A percentile compares a stretch with the other conserved stretches of the same genome.
Evolutionary conservation across 1,140 invertebrate genomes (phyloP).

Genomic region (Acromyrmex charruanus): DNA sequence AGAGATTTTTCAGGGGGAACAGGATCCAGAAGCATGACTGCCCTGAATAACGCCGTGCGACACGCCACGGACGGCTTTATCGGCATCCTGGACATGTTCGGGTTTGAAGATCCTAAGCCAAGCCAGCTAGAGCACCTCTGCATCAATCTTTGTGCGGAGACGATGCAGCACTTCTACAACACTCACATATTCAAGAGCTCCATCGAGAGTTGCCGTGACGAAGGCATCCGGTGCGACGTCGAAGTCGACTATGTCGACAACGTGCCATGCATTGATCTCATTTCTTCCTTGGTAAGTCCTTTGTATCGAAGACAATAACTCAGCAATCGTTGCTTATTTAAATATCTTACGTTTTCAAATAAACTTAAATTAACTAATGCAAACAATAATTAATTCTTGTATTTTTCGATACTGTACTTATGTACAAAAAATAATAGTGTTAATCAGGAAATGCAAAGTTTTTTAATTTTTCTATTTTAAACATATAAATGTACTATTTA

Average conservation of each 20-base stretch:
- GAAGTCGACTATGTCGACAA: constrained; percentile 98
- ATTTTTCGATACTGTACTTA: not conserved
- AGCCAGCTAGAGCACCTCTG: constrained; percentile 97
- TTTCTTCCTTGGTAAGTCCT: constrained; percentile 93
- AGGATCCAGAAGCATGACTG: constrained; percentile 96
- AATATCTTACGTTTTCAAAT: not conserved
- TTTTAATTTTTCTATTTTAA: not conserved
- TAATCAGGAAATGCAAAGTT: too few relatives aligned
- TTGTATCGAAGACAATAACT: constrained; percentile 6
- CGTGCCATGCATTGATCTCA: constrained; percentile 97
- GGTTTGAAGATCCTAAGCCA: constrained; percentile 96
- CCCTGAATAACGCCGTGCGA: constrained; percentile 95
- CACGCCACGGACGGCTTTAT: constrained; percentile 98
- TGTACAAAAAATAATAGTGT: not conserved
- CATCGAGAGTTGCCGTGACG: constrained; percentile 97
- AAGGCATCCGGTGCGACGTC: constrained; percentile 96
- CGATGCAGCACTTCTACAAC: constrained; percentile 99
- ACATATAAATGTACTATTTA: not conserved
- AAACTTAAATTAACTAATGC: not conserved
- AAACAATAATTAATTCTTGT: not conserved
- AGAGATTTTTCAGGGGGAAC: constrained; percentile 86
- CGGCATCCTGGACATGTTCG: constrained; percentile 98
- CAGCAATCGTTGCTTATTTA: constrained; percentile 1
- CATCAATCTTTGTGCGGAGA: constrained; percentile 98
- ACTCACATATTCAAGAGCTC: constrained; percentile 98